Percentiles rank a stretch among this genome's conserved stretches.
These are phyloP conservation scores for Natrix natrix DNA, from an alignment of 2,797 vertebrate species.

Conservation along the genomic window DNA sequence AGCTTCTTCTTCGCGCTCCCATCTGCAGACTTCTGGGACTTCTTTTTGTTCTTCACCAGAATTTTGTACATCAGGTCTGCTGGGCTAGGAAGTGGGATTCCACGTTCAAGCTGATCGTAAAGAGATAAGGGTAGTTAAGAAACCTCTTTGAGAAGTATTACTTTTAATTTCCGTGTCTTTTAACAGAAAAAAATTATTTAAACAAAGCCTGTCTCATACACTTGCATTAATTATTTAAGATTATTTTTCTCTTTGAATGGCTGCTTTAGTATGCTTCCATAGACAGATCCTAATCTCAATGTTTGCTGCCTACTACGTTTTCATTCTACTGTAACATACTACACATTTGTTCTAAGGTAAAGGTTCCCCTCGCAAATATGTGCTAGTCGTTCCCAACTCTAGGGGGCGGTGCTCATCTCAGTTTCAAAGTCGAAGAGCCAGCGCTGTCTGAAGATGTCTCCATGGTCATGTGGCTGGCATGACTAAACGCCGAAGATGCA, in stretches of 20 bases:
- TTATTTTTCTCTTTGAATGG: not conserved
- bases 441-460: no score
- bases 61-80: slow-evolving; percentile 97
- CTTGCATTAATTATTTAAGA: not conserved
- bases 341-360: not conserved
- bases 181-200: not conserved
- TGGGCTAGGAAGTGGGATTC: slow-evolving; percentile 89
- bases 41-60: slow-evolving; percentile 98
- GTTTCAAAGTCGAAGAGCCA: no score
- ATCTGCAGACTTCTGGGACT: slow-evolving; percentile 85
- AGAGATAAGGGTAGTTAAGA: not conserved
- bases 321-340: no score
- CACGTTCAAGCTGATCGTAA: slow-evolving; percentile 81
- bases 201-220: not conserved
- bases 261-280: not conserved
- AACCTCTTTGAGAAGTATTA: not conserved
- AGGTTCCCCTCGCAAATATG: no score
- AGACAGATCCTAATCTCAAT: not conserved
- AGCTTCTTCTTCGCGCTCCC: slow-evolving; percentile 93
- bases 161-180: no score
- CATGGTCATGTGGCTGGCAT: no score
- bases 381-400: no score
- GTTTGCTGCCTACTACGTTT: not conserved
- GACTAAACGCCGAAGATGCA: no score
- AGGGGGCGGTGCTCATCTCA: no score